A percentile compares a stretch with the other conserved stretches of the same genome.
phyloP scores from a whole-genome alignment of 2,797 vertebrate genomes.

The Phylloscopus collybita region DNA sequence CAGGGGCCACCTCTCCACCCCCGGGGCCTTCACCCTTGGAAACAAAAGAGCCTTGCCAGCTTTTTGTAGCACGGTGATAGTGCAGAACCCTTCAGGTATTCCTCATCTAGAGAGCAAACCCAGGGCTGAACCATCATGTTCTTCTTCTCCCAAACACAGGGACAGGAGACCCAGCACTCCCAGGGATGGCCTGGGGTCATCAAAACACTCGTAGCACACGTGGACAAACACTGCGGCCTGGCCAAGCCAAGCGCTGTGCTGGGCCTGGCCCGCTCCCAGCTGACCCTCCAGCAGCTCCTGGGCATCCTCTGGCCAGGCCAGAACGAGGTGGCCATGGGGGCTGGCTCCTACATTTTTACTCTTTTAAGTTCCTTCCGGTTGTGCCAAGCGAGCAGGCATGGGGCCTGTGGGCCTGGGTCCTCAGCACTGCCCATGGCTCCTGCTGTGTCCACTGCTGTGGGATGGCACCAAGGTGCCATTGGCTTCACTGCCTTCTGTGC shows the following conservation, averaged over 20 bases:
- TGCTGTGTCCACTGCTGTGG: neutral
- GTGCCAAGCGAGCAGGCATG: neutral
- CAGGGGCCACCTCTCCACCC: neutral
- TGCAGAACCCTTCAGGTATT: neutral
- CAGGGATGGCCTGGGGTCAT: neutral
- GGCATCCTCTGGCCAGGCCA: neutral
- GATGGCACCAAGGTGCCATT: neutral
- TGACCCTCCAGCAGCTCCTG: neutral
- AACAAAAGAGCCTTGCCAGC: neutral
- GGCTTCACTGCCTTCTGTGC: neutral
- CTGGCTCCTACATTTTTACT: neutral
- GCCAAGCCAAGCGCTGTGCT: neutral
- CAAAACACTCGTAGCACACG: neutral
- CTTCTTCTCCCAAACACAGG: neutral
- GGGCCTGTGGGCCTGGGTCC: neutral
- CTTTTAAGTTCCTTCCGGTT: neutral
- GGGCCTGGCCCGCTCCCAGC: neutral
- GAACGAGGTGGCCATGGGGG: fast-evolving
- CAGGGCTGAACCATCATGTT: fast-evolving
- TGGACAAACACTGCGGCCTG: neutral
- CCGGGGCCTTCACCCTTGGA: too few relatives aligned
- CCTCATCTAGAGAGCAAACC: neutral
- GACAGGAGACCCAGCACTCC: neutral
- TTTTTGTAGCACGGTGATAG: fast-evolving
- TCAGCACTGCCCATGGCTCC: neutral